Conservation (phyloP, 2,113 vertebrate genomes). For the Thomomys bottae region DNA sequence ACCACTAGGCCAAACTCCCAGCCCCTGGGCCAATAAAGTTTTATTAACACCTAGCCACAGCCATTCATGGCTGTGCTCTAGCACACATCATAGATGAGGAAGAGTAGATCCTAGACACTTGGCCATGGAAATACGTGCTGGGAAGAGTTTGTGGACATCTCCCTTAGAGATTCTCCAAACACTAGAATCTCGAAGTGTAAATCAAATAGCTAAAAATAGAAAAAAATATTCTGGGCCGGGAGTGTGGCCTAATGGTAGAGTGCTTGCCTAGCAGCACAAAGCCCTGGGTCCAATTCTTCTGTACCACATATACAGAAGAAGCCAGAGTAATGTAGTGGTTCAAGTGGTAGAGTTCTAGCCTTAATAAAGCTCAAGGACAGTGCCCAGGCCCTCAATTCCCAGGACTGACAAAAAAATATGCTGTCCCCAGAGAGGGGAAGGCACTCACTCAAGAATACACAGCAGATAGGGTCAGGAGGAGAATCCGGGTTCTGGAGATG, state of each 20-base stretch:
- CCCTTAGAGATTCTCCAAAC: background rate
- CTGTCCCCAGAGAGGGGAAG: conserved; percentile 3
- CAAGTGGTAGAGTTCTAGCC: too few species aligned
- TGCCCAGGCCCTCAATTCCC: too few species aligned
- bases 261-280: too few species aligned
- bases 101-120: background rate
- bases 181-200: background rate
- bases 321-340: too few species aligned
- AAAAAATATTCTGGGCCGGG: too few species aligned
- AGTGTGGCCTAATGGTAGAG: too few species aligned
- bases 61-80: background rate
- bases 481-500: background rate
- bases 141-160: background rate
- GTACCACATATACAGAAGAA: too few species aligned
- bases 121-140: background rate
- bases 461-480: background rate
- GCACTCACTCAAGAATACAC: background rate
- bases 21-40: background rate
- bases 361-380: too few species aligned
- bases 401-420: too few species aligned
- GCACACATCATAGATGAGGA: background rate
- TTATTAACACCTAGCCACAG: background rate
- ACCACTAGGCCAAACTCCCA: too few species aligned
- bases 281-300: too few species aligned
- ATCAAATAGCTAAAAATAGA: background rate